Conservation (phyloP, 2,797 vertebrate genomes). For the Falco naumanni region DNA sequence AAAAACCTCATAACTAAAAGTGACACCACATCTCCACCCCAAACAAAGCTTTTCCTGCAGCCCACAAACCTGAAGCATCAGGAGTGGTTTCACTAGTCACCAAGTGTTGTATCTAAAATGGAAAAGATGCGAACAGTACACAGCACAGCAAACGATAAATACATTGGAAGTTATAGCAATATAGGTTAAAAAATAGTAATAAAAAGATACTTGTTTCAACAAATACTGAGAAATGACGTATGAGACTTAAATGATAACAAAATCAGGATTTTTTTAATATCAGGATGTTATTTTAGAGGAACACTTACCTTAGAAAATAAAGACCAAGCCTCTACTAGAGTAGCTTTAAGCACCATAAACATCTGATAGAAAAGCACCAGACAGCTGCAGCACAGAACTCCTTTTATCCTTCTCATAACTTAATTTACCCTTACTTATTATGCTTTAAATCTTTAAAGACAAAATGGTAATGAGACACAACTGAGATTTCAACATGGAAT, state of each 20-base stretch:
- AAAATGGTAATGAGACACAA: constrained; percentile 1
- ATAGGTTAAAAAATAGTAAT: not conserved
- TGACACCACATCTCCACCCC: not conserved
- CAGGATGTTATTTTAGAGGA: not conserved
- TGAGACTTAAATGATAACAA: not conserved
- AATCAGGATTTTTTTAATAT: not conserved
- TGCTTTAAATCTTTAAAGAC: not conserved
- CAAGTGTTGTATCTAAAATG: not conserved
- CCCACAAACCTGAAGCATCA: rapidly evolving
- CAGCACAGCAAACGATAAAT: not conserved
- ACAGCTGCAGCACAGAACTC: not conserved
- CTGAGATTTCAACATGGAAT: constrained; percentile 69
- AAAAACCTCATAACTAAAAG: not conserved
- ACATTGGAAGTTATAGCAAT: not conserved
- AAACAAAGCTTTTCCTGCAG: not conserved
- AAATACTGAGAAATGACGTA: not conserved
- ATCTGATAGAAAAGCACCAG: not conserved
- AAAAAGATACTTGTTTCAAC: not conserved
- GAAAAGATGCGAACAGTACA: not conserved
- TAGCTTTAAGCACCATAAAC: not conserved
- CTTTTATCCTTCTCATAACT: not conserved
- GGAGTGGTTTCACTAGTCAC: not conserved
- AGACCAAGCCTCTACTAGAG: not conserved
- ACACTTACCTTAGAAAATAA: not conserved
- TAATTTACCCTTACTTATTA: not conserved